These are phyloP conservation scores for Hippocampus mohnikei DNA, from an alignment of 2,113 vertebrate species.

Conservation along the genomic window DNA sequence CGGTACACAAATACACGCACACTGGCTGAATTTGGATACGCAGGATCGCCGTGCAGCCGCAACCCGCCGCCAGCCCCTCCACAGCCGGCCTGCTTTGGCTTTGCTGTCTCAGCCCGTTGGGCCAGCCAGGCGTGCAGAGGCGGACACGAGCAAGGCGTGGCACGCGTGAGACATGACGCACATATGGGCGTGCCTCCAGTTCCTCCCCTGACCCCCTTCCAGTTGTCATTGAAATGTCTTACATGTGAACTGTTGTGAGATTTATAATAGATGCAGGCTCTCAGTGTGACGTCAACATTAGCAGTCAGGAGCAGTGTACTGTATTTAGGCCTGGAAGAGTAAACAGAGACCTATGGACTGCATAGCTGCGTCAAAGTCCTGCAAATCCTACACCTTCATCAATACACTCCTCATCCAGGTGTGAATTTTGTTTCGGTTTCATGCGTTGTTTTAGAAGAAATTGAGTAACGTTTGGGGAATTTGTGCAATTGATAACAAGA, in stretches of 20 bases:
- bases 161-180: slow-evolving; percentile 41
- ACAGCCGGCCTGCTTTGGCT: slow-evolving; percentile 16
- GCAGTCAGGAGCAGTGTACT: not conserved
- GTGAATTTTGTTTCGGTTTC: not conserved
- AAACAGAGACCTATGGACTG: not conserved
- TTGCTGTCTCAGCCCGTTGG: slow-evolving; percentile 37
- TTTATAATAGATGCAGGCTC: not conserved
- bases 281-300: not conserved
- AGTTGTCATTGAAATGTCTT: slow-evolving; percentile 23
- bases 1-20: not conserved
- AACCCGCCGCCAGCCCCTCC: slow-evolving; percentile 40
- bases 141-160: slow-evolving; percentile 61
- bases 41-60: slow-evolving; percentile 33
- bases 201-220: not conserved
- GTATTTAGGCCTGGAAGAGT: not conserved
- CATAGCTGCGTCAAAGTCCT: not conserved
- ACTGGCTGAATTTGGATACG: slow-evolving; percentile 28
- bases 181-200: slow-evolving; percentile 41
- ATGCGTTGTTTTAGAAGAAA: not conserved
- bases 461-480: not conserved
- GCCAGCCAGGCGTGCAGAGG: slow-evolving; percentile 31
- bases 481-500: not conserved
- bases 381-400: too few relatives aligned
- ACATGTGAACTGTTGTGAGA: not conserved
- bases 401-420: not conserved